Conservation (phyloP, 2,797 vertebrate genomes). For the Notolabrus celidotus region DNA sequence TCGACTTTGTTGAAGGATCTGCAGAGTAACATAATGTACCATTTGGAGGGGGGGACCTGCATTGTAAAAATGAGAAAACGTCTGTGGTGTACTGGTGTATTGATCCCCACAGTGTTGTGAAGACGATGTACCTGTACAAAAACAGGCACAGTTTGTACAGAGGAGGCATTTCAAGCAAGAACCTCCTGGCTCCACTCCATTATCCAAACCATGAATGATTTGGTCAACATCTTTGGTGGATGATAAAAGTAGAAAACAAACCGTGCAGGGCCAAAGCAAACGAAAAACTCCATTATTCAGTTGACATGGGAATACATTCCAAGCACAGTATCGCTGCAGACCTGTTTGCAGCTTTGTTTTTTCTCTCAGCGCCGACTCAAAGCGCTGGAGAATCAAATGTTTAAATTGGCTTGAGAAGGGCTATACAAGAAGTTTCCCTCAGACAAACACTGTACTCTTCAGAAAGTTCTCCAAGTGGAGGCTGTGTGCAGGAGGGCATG, state of each 20-base stretch:
- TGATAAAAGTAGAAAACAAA: constrained; percentile 64
- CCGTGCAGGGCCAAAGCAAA: constrained; percentile 57
- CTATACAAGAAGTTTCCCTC: constrained; percentile 63
- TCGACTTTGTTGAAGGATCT: constrained; percentile 46
- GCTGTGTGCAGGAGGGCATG: constrained; percentile 26
- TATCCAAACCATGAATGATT: constrained; percentile 67
- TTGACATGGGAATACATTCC: constrained; percentile 66
- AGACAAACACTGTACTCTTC: constrained; percentile 60
- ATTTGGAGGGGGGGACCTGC: constrained; percentile 22
- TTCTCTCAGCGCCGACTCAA: constrained; percentile 65
- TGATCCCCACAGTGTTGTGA: constrained; percentile 33
- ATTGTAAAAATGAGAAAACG: constrained; percentile 27
- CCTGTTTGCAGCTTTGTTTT: constrained; percentile 65
- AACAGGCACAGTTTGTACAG: constrained; percentile 38
- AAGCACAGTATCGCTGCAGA: constrained; percentile 44
- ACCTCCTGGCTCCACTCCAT: constrained; percentile 53
- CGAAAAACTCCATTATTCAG: constrained; percentile 56
- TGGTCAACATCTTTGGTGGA: constrained; percentile 57
- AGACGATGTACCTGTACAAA: constrained; percentile 27
- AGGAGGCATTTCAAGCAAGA: constrained; percentile 54
- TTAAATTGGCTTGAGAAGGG: constrained; percentile 74
- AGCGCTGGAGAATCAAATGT: constrained; percentile 66
- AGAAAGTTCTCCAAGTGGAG: constrained; percentile 56
- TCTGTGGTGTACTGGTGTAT: constrained; percentile 22
- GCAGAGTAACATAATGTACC: constrained; percentile 30